phyloP scores from a whole-genome alignment of 2,888 invertebrate genomes.

The Perithous albicinctus region DNA sequence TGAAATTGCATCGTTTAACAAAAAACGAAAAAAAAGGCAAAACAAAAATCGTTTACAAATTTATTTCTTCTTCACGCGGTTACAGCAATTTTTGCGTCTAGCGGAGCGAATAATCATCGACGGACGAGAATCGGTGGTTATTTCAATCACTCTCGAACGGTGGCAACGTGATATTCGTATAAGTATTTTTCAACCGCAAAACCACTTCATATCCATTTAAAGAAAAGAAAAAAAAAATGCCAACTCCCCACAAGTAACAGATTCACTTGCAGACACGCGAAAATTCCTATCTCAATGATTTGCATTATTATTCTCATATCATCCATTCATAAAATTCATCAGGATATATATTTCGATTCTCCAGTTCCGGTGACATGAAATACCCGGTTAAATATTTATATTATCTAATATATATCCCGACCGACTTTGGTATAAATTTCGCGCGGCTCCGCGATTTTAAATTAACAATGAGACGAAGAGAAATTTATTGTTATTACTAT shows the following conservation, averaged over 20 bases:
- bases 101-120: constrained; percentile 2
- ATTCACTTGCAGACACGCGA: constrained; percentile 9
- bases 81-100: background rate
- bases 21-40: no score
- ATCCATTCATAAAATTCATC: constrained; percentile 14
- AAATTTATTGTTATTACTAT: constrained; percentile 19
- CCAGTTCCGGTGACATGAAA: constrained; percentile 36
- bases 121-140: background rate
- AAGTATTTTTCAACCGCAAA: background rate
- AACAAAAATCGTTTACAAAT: background rate
- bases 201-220: background rate
- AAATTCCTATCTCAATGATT: background rate
- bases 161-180: background rate
- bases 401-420: no score
- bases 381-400: background rate
- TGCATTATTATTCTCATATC: background rate
- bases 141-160: constrained; percentile 19
- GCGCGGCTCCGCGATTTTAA: constrained; percentile 7
- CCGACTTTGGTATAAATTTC: no score
- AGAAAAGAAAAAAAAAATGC: no score
- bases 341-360: background rate
- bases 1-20: background rate
- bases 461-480: constrained; percentile 18
- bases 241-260: no score
- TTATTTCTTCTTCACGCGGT: constrained; percentile 10